Conservation (phyloP, 2,888 invertebrate genomes). For the Prenolepis imparis region DNA sequence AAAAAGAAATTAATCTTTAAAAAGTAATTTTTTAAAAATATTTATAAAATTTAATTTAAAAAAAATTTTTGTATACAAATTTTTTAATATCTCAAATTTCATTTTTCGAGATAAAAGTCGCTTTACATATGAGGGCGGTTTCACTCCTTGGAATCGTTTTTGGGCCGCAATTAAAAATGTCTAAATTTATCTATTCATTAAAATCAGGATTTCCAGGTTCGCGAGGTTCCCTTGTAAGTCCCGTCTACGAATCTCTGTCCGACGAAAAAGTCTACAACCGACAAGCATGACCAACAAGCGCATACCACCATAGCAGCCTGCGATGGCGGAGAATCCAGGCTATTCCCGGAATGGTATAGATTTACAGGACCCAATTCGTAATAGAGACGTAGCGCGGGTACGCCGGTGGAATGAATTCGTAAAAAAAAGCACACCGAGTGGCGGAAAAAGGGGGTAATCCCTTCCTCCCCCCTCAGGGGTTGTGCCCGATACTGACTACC, state of each 20-base stretch:
- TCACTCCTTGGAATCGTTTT: too few relatives aligned
- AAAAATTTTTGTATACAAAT: too few relatives aligned
- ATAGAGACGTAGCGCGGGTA: constrained; percentile 77
- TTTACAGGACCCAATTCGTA: constrained; percentile 75
- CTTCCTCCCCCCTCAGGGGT: constrained; percentile 21
- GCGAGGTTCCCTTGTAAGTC: too few relatives aligned
- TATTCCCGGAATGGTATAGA: constrained; percentile 54
- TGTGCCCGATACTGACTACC: constrained; percentile 64
- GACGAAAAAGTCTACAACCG: neutral
- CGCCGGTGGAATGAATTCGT: constrained; percentile 75
- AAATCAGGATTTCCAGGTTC: too few relatives aligned
- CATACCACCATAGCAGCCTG: neutral
- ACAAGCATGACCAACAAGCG: neutral
- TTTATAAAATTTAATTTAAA: too few relatives aligned
- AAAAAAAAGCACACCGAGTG: constrained; percentile 18
- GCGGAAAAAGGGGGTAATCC: constrained; percentile 58
- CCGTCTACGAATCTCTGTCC: neutral
- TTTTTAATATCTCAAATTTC: too few relatives aligned
- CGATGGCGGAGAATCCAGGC: constrained; percentile 5
- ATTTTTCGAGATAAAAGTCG: too few relatives aligned
- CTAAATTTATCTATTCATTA: too few relatives aligned
- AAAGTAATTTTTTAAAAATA: too few relatives aligned
- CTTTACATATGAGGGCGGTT: too few relatives aligned
- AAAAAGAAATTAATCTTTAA: too few relatives aligned
- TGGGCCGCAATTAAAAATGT: too few relatives aligned